Evolutionary conservation across 2,797 vertebrate species (phyloP).

Genomic region (Okamejei kenojei): DNA sequence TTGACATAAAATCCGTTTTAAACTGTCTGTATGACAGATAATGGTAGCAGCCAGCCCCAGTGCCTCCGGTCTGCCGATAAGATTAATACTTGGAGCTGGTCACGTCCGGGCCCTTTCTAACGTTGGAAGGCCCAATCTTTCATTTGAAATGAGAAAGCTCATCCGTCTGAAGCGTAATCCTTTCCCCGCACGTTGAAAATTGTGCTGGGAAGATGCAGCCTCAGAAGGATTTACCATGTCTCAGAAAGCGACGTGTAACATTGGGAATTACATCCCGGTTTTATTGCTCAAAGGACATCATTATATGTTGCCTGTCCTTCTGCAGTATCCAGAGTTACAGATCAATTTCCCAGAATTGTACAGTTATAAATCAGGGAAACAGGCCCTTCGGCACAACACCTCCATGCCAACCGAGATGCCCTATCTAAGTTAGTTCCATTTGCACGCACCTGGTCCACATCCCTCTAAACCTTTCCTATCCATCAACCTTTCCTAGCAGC

Average conservation of each 20-base stretch:
- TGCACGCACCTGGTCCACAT: too few relatives aligned
- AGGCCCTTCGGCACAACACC: too few relatives aligned
- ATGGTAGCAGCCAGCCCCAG: neutral
- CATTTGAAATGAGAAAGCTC: neutral
- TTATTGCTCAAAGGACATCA: too few relatives aligned
- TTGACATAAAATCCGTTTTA: neutral
- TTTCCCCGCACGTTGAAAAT: neutral
- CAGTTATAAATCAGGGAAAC: too few relatives aligned
- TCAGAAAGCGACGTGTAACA: neutral
- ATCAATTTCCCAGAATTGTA: neutral
- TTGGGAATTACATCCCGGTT: too few relatives aligned
- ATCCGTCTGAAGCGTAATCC: neutral
- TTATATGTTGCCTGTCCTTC: neutral
- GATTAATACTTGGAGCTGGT: neutral
- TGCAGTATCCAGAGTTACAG: neutral
- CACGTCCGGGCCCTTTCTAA: neutral
- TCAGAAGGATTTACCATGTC: slow-evolving; percentile 5
- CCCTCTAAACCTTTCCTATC: too few relatives aligned
- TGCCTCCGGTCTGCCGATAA: too few relatives aligned
- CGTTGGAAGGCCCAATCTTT: neutral
- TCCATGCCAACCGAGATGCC: too few relatives aligned
- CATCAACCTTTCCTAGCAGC: too few relatives aligned
- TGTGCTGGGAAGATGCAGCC: neutral
- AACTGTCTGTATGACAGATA: neutral
- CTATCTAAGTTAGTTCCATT: too few relatives aligned